These are phyloP conservation scores for Dendrolimus houi DNA, from an alignment of 2,888 invertebrate species.

Conservation along the genomic window DNA sequence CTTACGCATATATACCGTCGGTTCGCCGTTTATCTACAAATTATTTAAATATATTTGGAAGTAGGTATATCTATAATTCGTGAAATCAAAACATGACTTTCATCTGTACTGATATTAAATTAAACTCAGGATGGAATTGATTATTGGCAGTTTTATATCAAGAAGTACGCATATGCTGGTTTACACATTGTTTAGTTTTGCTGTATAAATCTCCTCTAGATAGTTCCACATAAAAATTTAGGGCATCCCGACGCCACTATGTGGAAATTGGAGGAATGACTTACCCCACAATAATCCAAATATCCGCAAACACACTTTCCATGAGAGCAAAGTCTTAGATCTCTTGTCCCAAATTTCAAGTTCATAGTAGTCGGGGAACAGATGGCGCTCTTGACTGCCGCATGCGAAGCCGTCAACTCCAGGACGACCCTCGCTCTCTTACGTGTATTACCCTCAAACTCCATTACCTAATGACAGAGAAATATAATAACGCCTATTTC, in stretches of 20 bases:
- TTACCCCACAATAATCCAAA: constrained; percentile 27
- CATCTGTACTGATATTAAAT: neutral
- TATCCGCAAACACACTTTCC: constrained; percentile 52
- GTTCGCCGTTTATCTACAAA: constrained; percentile 24
- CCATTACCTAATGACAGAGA: constrained; percentile 38
- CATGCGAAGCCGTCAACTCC: constrained; percentile 35
- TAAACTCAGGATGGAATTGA: neutral
- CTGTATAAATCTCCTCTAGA: too few species aligned
- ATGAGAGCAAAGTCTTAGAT: constrained; percentile 26
- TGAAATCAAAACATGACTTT: neutral
- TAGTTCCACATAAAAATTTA: too few species aligned
- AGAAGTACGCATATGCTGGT: too few species aligned
- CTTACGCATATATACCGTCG: constrained; percentile 33
- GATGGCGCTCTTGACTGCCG: constrained; percentile 30
- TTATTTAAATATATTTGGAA: neutral
- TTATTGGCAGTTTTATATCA: too few species aligned
- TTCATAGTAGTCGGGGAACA: constrained; percentile 36
- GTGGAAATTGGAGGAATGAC: constrained; percentile 5
- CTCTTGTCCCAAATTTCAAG: constrained; percentile 33
- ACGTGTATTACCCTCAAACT: constrained; percentile 31
- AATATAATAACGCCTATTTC: too few species aligned
- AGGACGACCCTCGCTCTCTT: constrained; percentile 43
- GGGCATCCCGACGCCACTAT: too few species aligned
- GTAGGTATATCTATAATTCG: neutral
- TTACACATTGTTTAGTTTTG: too few species aligned